These are phyloP conservation scores for Hirtodrosophila alboralis DNA, from an alignment of 2,888 invertebrate genomes.

Conservation along the genomic window DNA sequence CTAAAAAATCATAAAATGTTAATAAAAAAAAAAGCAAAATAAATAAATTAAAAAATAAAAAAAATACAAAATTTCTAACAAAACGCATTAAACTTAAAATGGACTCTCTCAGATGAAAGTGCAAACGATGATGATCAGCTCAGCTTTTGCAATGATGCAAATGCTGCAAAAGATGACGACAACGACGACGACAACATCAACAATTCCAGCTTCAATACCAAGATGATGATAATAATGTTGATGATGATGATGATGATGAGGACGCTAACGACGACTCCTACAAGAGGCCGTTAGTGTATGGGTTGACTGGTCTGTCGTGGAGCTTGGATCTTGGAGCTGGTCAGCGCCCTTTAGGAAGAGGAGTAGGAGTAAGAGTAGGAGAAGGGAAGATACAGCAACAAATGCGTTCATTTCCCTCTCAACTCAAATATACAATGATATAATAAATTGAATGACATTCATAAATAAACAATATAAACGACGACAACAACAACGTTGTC, in stretches of 20 bases:
- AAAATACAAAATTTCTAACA: too few species aligned
- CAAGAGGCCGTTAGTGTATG: conserved; percentile 65
- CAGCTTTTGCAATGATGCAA: conserved; percentile 60
- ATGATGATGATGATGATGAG: conserved; percentile 34
- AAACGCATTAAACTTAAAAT: background rate
- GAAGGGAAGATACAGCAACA: conserved; percentile 46
- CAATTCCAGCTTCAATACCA: conserved; percentile 26
- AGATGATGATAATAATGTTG: conserved; percentile 20
- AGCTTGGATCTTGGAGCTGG: conserved; percentile 42
- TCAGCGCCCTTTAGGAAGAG: conserved; percentile 73
- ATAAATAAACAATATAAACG: conserved; percentile 82
- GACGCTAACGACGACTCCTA: conserved; percentile 64
- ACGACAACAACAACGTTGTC: conserved; percentile 27
- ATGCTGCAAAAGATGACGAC: conserved; percentile 53
- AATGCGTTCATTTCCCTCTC: conserved; percentile 82
- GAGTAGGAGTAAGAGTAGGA: conserved; percentile 18
- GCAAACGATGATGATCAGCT: conserved; percentile 40
- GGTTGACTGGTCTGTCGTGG: conserved; percentile 9
- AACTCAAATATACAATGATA: conserved; percentile 77
- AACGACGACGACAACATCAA: conserved; percentile 27
- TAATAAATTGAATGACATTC: conserved; percentile 84
- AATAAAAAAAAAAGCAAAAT: too few species aligned
- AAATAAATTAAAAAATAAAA: too few species aligned
- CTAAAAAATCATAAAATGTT: too few species aligned
- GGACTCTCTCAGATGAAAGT: conserved; percentile 25